Conservation (phyloP, 2,888 invertebrate species). For the Melanargia galathea region DNA sequence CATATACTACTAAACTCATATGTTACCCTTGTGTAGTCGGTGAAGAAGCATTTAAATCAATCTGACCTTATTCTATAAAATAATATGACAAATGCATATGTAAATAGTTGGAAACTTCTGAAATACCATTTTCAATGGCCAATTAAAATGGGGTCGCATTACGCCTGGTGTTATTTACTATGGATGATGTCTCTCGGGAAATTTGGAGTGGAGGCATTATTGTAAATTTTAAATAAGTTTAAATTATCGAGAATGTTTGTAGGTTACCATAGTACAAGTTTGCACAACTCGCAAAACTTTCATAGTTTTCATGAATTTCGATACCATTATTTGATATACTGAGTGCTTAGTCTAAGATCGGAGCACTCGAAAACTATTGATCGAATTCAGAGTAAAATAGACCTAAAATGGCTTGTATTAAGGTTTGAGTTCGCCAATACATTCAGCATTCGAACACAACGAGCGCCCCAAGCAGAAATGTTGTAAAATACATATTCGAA, state of each 20-base stretch:
- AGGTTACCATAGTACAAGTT: not conserved
- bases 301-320: not conserved
- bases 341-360: too few relatives aligned
- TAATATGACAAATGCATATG: not conserved
- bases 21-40: too few relatives aligned
- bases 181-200: conserved; percentile 42
- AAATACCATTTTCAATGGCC: conserved; percentile 62
- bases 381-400: too few relatives aligned
- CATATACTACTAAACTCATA: too few relatives aligned
- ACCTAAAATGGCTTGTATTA: too few relatives aligned
- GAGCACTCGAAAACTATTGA: too few relatives aligned
- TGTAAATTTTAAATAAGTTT: conserved; percentile 25
- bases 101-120: conserved; percentile 46
- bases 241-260: not conserved
- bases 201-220: conserved; percentile 36
- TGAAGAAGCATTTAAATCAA: too few relatives aligned
- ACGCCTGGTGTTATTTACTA: conserved; percentile 41
- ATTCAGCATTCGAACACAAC: too few relatives aligned
- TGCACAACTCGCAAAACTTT: not conserved
- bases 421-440: too few relatives aligned
- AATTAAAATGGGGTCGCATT: conserved; percentile 49
- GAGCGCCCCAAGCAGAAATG: too few relatives aligned
- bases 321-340: not conserved
- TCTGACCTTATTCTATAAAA: too few relatives aligned
- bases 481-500: too few relatives aligned